phyloP scores from a whole-genome alignment of 2,888 invertebrate genomes.

The Drosophila paracracens region DNA sequence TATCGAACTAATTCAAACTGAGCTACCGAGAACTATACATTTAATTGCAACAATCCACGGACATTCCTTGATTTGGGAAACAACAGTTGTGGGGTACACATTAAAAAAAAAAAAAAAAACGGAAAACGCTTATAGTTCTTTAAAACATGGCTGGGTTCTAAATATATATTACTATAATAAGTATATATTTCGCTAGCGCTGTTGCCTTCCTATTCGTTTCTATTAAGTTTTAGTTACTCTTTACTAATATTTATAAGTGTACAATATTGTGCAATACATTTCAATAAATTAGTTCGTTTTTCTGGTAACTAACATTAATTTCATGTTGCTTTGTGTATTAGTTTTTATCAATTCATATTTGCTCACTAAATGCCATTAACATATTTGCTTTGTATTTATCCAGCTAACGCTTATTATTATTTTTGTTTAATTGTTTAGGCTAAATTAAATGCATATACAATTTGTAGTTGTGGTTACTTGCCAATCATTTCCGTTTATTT shows the following conservation, averaged over 20 bases:
- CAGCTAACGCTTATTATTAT: slow-evolving; percentile 39
- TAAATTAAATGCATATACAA: slow-evolving; percentile 79
- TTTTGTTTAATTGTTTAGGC: slow-evolving; percentile 58
- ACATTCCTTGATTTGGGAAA: slow-evolving; percentile 21
- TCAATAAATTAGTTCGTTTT: slow-evolving; percentile 74
- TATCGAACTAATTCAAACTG: slow-evolving; percentile 47
- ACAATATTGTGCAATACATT: slow-evolving; percentile 82
- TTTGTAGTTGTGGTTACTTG: slow-evolving; percentile 69
- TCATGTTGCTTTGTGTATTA: slow-evolving; percentile 45
- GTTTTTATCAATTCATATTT: slow-evolving; percentile 73
- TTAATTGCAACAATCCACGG: slow-evolving; percentile 6
- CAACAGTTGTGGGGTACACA: slow-evolving; percentile 17
- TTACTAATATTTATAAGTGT: slow-evolving; percentile 72
- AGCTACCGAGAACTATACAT: slow-evolving; percentile 28
- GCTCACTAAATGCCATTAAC: slow-evolving; percentile 68
- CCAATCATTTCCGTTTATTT: slow-evolving; percentile 60
- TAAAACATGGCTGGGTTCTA: slow-evolving; percentile 34
- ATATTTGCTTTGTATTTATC: slow-evolving; percentile 48
- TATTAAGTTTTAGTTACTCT: slow-evolving; percentile 56
- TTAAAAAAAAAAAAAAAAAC: not conserved
- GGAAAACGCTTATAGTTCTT: not conserved
- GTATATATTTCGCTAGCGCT: slow-evolving; percentile 40
- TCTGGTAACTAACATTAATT: slow-evolving; percentile 64
- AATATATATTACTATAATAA: slow-evolving; percentile 28
- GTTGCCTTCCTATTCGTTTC: slow-evolving; percentile 47